phyloP scores from a whole-genome alignment of 2,113 vertebrate species.

The Solenodon paradoxus region DNA sequence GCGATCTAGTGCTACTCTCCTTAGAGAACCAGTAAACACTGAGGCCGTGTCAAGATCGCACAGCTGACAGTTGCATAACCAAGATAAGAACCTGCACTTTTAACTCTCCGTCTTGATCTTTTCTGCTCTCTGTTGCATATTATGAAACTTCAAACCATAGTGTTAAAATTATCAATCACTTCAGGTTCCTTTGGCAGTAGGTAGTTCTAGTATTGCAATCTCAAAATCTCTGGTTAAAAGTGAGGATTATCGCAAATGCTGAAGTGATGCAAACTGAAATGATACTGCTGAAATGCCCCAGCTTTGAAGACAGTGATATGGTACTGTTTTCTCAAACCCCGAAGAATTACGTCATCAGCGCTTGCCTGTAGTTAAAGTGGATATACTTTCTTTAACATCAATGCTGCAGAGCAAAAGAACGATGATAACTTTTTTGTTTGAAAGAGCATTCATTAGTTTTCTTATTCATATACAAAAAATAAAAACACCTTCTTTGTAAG shows the following conservation, averaged over 20 bases:
- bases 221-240: constrained; percentile 8
- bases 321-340: not conserved
- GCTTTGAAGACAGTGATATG: not conserved
- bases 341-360: not conserved
- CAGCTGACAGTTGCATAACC: not conserved
- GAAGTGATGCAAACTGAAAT: not conserved
- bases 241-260: constrained; percentile 4
- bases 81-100: not conserved
- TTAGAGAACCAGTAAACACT: not conserved
- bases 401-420: constrained; percentile 23
- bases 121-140: not conserved
- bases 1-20: not conserved
- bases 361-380: constrained; percentile 19
- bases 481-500: constrained; percentile 62
- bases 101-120: not conserved
- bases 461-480: constrained; percentile 58
- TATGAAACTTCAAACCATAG: constrained; percentile 12
- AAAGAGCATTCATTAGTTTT: constrained; percentile 59
- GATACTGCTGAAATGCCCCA: not conserved
- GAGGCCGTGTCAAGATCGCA: not conserved
- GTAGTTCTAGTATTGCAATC: not conserved
- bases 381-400: not conserved
- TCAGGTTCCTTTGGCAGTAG: not conserved
- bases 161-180: constrained; percentile 16
- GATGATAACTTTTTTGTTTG: constrained; percentile 21